Evolutionary conservation across 2,113 vertebrate species (phyloP), one percentile per base, ranked within the genome.

Genomic region (Pedionomus torquatus): DNA sequence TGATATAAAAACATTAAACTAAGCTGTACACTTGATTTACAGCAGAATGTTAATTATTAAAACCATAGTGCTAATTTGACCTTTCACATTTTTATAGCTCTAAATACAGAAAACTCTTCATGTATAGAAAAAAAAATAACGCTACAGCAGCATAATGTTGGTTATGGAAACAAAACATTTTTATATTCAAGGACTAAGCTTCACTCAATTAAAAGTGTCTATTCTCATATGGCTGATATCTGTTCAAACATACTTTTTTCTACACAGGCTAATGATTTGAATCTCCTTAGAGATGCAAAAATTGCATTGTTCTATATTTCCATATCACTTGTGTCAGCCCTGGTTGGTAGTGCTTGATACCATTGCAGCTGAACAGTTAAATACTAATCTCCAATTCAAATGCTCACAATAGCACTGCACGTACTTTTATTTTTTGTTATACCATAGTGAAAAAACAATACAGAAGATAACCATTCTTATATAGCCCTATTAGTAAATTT

Each of bases 361-460:
- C 65, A 82, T 21, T 89, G 30, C 77, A 82, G 83, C 31, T 65
- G 87, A 96, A 79, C 44, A 84, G 72, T 68, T 93, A 89, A 94
- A 92, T 51, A 60, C 30, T 76, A 48, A 94, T 89, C 30, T 94
- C 68, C 83, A 93, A 82, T 82, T 91, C 89, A 94, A 91, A 94
- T 89, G 33, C 25, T 80, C 31, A 70, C 72, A 82, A 82, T 92
- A 82, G 51, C 83, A 78, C 16, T 11, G 20, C 28, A 78, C 0
- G 2, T 61, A 35, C 11, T 74, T 83, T 33, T 37, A 11, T 11
- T 58, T 83, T 83, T 75, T 94, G 21, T 28, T 75, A 76, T 25
- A 79, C 10, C 7, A 5, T 5, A 52, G 26, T 25, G 69, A 75
- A 94, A 93, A 92, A 68, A 54, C 13, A 71, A 28, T 20, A 63